A percentile compares a stretch with the other conserved stretches of the same genome.
Evolutionary conservation across 2,113 vertebrate species (phyloP).

Genomic region (Calypte anna): DNA sequence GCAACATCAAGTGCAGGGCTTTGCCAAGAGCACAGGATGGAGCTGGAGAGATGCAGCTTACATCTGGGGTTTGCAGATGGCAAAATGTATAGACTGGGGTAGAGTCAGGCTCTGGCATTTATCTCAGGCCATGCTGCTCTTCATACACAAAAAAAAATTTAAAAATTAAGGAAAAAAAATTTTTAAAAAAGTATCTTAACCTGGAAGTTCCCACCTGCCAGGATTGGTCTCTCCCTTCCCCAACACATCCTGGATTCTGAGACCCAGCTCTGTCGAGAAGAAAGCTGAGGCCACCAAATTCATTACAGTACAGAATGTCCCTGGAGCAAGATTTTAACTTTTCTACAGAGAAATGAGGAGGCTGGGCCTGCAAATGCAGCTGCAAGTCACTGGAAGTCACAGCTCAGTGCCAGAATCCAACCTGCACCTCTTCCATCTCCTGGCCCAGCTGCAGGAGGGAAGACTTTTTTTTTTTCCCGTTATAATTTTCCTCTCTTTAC

Average conservation of each 20-base stretch:
- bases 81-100: background rate
- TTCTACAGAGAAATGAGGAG: background rate
- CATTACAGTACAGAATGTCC: background rate
- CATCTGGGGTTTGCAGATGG: background rate
- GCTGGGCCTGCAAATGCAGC: rapidly evolving
- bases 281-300: background rate
- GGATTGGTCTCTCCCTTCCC: background rate
- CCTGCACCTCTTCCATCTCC: background rate
- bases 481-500: background rate
- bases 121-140: background rate
- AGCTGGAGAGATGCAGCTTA: background rate
- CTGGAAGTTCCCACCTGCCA: background rate
- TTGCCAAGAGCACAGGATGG: background rate
- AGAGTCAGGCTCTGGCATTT: background rate
- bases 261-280: background rate
- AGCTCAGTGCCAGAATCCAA: background rate
- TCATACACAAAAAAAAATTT: background rate
- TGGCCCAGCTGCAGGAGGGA: background rate
- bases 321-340: background rate
- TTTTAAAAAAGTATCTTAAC: background rate
- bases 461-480: background rate
- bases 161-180: background rate
- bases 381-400: background rate
- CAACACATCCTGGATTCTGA: background rate
- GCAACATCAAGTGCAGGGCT: background rate